Base-by-base conservation (phyloP, 2,113 vertebrate species). In the Parotia lawesii region DNA sequence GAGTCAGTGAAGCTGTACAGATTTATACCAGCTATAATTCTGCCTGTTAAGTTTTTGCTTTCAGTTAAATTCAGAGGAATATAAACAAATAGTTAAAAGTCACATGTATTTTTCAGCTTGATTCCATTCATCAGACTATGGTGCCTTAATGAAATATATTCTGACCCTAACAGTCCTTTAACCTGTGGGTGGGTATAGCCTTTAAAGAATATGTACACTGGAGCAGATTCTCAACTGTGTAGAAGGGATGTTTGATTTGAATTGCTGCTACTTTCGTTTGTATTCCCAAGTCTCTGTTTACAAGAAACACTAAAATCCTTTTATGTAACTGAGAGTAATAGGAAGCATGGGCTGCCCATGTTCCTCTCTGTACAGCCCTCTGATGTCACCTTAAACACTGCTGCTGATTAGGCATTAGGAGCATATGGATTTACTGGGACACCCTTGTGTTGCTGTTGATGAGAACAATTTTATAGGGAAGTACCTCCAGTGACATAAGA, bases 81-180 rank as follows among this genome's bases (percentile, higher is more conserved):
- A 93, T 15, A 76, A 96, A 92, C 28, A 94, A 74, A 83, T 57
- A 90, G 33, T 57, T 84, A 93, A 73, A 94, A 85, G 22, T 44
- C 53, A 82, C 11, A 61, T 23, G 58, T 45, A 65, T 89, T 89
- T 92, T 47, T 75, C 72, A 74, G 56, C 53, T 86, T 71, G 5
- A 47, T 47, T 81, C 40, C 24, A 64, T 72, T 78, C 4, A 3
- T 58, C 27, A 44, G 31, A 29, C 33, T 73, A 18, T 18, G 24
- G 21, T 69, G 27, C 47, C 37, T 86, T 76, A 79, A 69, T 37
- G 61, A n/a, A 44, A 61, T 8, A 4, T 76, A 62, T 73, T 88
- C 58, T 90, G 40, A 85, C 23, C 19, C 31, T 48, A 74, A 37
- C 11, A 83, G 38, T 71, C 47, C 14, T 74, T 60, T 70, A 80